Conservation (phyloP, 1,140 invertebrate genomes). For the Argopecten irradians region DNA sequence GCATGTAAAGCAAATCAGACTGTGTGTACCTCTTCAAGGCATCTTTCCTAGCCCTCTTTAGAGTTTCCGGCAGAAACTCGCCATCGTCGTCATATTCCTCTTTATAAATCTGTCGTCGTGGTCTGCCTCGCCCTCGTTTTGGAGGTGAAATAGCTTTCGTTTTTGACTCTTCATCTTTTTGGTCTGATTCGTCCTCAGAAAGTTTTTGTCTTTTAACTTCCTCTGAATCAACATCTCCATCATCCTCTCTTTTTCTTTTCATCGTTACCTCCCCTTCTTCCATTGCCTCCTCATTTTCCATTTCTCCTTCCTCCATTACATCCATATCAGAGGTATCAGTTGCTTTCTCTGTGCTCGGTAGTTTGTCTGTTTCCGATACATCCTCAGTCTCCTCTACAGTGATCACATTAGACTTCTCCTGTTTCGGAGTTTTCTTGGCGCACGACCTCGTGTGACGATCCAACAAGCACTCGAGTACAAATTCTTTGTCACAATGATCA, state of each 20-base stretch:
- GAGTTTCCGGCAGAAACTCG: neutral
- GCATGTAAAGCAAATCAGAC: slow-evolving; percentile 36
- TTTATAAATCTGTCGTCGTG: neutral
- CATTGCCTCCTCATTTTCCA: neutral
- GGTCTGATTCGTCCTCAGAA: slow-evolving; percentile 24
- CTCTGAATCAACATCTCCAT: slow-evolving; percentile 11
- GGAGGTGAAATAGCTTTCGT: neutral
- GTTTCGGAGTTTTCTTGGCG: neutral
- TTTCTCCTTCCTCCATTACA: neutral
- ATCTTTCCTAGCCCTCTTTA: neutral
- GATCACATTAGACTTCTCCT: neutral
- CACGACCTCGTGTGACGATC: neutral
- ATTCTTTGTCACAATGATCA: neutral
- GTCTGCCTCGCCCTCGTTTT: slow-evolving; percentile 26
- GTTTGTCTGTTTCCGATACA: neutral
- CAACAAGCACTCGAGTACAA: neutral
- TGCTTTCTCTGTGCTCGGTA: slow-evolving; percentile 10
- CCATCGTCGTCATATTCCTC: slow-evolving; percentile 11
- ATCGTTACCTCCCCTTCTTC: neutral
- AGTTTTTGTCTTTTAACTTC: neutral
- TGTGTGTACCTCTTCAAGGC: slow-evolving; percentile 16
- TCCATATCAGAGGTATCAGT: neutral
- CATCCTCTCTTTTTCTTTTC: slow-evolving; percentile 35
- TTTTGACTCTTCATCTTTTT: neutral
- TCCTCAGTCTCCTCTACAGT: neutral